Evolutionary conservation across 2,113 vertebrate genomes (phyloP).

Genomic region (Oncorhynchus gorbuscha): DNA sequence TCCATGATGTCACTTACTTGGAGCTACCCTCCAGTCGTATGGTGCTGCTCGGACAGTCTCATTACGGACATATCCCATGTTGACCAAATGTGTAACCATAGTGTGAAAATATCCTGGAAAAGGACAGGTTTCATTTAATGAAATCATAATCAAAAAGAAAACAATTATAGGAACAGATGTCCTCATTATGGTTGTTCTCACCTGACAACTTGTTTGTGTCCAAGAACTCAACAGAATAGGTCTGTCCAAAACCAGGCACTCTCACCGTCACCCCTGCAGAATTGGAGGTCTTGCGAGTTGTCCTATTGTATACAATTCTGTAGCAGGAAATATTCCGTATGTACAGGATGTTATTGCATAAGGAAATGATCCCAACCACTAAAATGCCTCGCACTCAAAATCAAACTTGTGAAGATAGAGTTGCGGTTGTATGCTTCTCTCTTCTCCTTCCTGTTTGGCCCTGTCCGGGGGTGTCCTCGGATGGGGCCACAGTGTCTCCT

Average conservation of each 20-base stretch:
- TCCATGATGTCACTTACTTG: slow-evolving; percentile 78
- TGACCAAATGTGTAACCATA: slow-evolving; percentile 91
- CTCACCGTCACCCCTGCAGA: slow-evolving; percentile 90
- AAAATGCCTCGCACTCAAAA: background rate
- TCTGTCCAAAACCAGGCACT: slow-evolving; percentile 94
- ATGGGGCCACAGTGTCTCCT: too few relatives aligned
- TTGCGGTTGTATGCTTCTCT: background rate
- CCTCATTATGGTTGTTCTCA: slow-evolving; percentile 47
- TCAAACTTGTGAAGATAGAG: background rate
- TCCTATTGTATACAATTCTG: slow-evolving; percentile 92
- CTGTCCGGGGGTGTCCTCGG: too few relatives aligned
- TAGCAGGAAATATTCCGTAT: background rate
- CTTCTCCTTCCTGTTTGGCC: background rate
- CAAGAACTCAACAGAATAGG: slow-evolving; percentile 88
- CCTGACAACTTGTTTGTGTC: slow-evolving; percentile 87
- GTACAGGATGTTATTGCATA: background rate
- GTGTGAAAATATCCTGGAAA: slow-evolving; percentile 89
- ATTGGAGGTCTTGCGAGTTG: slow-evolving; percentile 81
- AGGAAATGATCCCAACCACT: background rate
- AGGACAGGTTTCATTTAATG: background rate
- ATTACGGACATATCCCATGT: slow-evolving; percentile 86
- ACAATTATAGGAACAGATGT: background rate
- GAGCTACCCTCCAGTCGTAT: slow-evolving; percentile 93
- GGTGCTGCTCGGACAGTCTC: slow-evolving; percentile 89
- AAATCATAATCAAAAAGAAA: background rate